phyloP scores from a whole-genome alignment of 2,888 invertebrate genomes.

The Dolichopus griseipennis region DNA sequence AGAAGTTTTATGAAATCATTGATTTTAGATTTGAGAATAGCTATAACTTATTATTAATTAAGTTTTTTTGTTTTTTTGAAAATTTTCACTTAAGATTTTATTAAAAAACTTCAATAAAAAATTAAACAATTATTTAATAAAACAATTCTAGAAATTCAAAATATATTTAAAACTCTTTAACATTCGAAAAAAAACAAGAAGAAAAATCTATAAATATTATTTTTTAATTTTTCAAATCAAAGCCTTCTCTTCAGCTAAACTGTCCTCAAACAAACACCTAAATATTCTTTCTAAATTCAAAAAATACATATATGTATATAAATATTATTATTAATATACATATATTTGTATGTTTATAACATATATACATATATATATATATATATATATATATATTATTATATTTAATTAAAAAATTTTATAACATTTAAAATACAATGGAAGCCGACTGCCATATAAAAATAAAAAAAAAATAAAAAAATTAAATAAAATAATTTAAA shows the following conservation, averaged over 20 bases:
- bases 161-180: no score
- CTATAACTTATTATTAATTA: no score
- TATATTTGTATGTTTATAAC: no score
- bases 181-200: no score
- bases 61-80: no score
- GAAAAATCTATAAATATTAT: no score
- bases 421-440: conserved; percentile 21
- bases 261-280: not conserved
- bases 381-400: conserved; percentile 17
- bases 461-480: conserved; percentile 10
- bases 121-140: no score
- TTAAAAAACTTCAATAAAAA: no score
- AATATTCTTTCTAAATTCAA: conserved; percentile 15
- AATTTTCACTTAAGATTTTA: no score
- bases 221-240: not conserved
- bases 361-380: conserved; percentile 17
- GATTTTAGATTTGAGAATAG: not conserved
- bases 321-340: no score
- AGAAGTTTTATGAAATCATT: not conserved
- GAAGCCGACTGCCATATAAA: conserved; percentile 34
- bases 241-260: not conserved
- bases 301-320: conserved; percentile 21
- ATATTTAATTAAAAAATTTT: conserved; percentile 19
- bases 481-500: conserved; percentile 9
- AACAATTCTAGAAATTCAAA: no score